Conservation (phyloP, 2,797 vertebrate species). For the Coluber constrictor region DNA sequence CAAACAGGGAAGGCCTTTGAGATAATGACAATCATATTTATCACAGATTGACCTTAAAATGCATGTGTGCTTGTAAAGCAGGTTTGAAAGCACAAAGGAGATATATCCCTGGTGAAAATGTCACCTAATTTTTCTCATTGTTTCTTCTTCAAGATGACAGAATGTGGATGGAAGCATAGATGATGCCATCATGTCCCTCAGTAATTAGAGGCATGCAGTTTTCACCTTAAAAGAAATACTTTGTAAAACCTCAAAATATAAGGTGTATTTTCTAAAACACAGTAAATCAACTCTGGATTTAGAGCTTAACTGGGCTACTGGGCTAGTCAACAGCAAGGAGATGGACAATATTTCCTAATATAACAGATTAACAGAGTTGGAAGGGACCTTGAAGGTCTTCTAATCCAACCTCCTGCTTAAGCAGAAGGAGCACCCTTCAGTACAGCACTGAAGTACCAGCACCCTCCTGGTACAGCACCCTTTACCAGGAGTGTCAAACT, state of each 20-base stretch:
- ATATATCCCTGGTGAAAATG: constrained; percentile 53
- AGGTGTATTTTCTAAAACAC: background rate
- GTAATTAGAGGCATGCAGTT: constrained; percentile 50
- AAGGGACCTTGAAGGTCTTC: background rate
- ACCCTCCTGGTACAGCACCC: background rate
- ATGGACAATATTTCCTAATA: background rate
- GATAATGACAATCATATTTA: constrained; percentile 56
- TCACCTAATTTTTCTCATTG: background rate
- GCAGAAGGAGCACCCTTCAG: background rate
- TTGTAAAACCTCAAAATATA: background rate
- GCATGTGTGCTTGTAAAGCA: background rate
- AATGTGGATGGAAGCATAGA: background rate
- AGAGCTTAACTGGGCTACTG: background rate
- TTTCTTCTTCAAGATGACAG: background rate
- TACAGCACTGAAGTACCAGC: too few species aligned
- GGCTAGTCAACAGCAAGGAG: background rate
- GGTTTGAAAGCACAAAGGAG: background rate
- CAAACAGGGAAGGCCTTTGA: constrained; percentile 61
- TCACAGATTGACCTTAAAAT: constrained; percentile 50
- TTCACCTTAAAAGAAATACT: constrained; percentile 43
- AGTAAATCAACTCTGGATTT: background rate
- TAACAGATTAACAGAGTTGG: background rate
- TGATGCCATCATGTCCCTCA: constrained; percentile 27
- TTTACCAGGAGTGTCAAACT: too few species aligned
- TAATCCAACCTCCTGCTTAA: background rate